Percentiles rank a stretch among this genome's conserved stretches.
Evolutionary conservation across 2,888 invertebrate genomes (phyloP).

Genomic region (Euzophera pinguis): DNA sequence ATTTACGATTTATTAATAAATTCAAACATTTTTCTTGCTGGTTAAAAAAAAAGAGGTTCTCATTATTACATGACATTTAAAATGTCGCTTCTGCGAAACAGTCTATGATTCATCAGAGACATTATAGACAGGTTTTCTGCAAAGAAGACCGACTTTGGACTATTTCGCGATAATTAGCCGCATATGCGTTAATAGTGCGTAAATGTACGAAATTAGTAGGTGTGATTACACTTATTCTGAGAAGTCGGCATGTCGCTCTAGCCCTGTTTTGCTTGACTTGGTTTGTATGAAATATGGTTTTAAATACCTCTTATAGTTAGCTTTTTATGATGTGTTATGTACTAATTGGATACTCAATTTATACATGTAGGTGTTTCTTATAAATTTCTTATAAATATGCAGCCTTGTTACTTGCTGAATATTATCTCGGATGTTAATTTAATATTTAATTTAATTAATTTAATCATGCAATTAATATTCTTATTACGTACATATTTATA

Average conservation of each 20-base stretch:
- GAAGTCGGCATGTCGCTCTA: conserved; percentile 3
- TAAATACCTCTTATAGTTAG: conserved; percentile 4
- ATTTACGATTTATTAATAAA: no score
- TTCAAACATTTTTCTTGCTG: no score
- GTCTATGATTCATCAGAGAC: conserved; percentile 24
- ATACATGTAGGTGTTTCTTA: not conserved
- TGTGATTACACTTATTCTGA: conserved; percentile 4
- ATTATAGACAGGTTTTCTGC: conserved; percentile 43
- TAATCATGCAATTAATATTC: no score
- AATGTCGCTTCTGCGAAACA: conserved; percentile 10
- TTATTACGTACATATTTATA: no score
- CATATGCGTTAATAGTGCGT: conserved; percentile 9
- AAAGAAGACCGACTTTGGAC: conserved; percentile 41
- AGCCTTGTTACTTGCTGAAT: not conserved
- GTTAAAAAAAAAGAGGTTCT: not conserved
- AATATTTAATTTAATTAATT: no score
- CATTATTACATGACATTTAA: conserved; percentile 13
- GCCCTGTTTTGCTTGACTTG: conserved; percentile 2
- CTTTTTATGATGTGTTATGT: conserved; percentile 3
- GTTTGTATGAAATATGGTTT: conserved; percentile 7
- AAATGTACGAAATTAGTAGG: conserved; percentile 5
- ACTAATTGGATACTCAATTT: not conserved
- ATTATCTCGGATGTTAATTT: not conserved
- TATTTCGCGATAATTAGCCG: conserved; percentile 32
- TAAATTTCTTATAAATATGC: not conserved